Evolutionary conservation across 1,140 invertebrate species (phyloP).

Genomic region (Conus ventricosus): DNA sequence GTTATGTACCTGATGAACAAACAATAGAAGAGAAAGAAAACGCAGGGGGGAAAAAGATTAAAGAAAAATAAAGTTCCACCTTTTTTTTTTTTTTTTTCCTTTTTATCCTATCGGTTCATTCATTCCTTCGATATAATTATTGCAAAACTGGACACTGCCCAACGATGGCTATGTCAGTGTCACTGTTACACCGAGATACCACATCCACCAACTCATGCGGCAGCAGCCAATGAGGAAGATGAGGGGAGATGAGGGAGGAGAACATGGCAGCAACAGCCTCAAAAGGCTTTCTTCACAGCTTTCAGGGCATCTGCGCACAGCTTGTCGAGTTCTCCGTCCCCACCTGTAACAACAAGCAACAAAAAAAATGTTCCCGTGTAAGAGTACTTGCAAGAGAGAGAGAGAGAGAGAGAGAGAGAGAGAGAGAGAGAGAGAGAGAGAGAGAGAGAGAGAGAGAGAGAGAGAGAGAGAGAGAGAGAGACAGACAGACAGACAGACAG

Average conservation of each 20-base stretch:
- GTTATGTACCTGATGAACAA: too few relatives aligned
- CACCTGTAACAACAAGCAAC: slow-evolving; percentile 44
- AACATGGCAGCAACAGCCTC: background rate
- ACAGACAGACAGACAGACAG: background rate
- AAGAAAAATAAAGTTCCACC: too few relatives aligned
- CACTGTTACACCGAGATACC: background rate
- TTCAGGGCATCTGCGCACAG: slow-evolving; percentile 50
- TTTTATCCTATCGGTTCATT: too few relatives aligned
- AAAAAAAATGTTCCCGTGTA: background rate
- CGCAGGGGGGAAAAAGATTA: too few relatives aligned
- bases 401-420: slow-evolving; percentile 24
- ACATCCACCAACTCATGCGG: too few relatives aligned
- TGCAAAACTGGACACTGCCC: too few relatives aligned
- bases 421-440: background rate
- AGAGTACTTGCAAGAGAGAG: background rate
- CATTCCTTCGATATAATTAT: too few relatives aligned
- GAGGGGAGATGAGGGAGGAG: background rate
- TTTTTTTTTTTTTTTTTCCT: too few relatives aligned
- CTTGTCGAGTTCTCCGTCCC: slow-evolving; percentile 59
- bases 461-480: background rate
- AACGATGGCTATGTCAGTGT: background rate
- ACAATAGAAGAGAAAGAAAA: too few relatives aligned
- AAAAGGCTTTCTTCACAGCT: slow-evolving; percentile 55
- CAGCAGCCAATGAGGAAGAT: background rate
- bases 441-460: background rate